Evolutionary conservation across 1,140 invertebrate genomes (phyloP).

Genomic region (Penaeus japonicus): DNA sequence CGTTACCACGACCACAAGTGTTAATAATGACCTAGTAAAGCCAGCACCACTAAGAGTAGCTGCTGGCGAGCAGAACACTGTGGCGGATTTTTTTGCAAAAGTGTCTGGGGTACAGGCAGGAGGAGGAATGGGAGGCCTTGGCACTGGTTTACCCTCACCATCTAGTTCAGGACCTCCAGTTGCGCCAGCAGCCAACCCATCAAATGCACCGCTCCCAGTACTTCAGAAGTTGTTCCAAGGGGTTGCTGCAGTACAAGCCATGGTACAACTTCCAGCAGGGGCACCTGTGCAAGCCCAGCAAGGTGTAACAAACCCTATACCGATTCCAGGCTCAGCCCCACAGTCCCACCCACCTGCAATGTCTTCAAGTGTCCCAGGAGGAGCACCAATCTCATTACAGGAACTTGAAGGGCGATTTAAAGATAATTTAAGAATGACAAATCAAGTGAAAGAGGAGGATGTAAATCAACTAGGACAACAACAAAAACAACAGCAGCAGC

Average conservation of each 20-base stretch:
- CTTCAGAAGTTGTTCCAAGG: constrained; percentile 58
- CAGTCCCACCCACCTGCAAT: constrained; percentile 31
- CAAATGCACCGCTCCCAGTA: constrained; percentile 46
- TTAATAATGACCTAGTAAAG: constrained; percentile 45
- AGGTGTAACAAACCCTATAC: constrained; percentile 44
- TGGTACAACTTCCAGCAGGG: constrained; percentile 37
- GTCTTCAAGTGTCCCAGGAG: constrained; percentile 49
- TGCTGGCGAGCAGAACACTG: constrained; percentile 48
- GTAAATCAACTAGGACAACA: constrained; percentile 4
- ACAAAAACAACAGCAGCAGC: constrained; percentile 16
- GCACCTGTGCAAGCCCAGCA: constrained; percentile 36
- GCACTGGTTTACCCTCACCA: constrained; percentile 27
- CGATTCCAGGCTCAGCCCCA: constrained; percentile 33
- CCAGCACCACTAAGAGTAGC: constrained; percentile 38
- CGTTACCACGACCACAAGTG: constrained; percentile 34
- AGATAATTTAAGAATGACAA: constrained; percentile 53
- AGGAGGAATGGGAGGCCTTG: constrained; percentile 33
- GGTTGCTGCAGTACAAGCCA: constrained; percentile 55
- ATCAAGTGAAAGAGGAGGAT: constrained; percentile 47
- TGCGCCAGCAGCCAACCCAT: constrained; percentile 13
- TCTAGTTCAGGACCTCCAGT: constrained; percentile 29
- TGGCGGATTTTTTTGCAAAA: constrained; percentile 59
- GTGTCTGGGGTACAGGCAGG: constrained; percentile 50
- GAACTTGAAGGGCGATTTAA: constrained; percentile 56
- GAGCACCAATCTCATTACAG: constrained; percentile 53